Evolutionary conservation across 35 echinoderm and acorn worm species (phyloP).

Genomic region (Apostichopus parvimensis): DNA sequence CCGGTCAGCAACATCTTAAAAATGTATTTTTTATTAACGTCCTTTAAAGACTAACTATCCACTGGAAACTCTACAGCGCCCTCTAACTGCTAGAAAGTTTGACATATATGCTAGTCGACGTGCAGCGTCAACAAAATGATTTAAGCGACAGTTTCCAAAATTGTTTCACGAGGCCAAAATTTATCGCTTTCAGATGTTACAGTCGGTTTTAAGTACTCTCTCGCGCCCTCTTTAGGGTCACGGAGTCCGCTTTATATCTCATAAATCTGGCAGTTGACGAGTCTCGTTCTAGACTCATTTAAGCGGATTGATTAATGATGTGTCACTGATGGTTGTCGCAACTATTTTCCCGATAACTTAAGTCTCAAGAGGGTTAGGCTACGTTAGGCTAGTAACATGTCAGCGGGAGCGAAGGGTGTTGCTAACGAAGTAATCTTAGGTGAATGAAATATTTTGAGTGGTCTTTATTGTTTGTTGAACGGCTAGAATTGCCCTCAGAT

Average conservation of each 20-base stretch:
- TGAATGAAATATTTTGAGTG: constrained; percentile 31
- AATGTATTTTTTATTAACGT: background rate
- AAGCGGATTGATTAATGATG: constrained; percentile 33
- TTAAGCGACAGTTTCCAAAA: constrained; percentile 47
- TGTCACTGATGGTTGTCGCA: constrained; percentile 45
- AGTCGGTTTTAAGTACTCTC: constrained; percentile 56
- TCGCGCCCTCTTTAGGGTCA: constrained; percentile 39
- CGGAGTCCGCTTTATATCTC: constrained; percentile 36
- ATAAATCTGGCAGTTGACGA: constrained; percentile 53
- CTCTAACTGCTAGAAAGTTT: background rate
- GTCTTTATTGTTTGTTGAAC: constrained; percentile 40
- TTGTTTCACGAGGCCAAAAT: constrained; percentile 62
- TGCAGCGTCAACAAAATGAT: constrained; percentile 29
- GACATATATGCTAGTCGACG: background rate
- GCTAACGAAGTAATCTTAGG: background rate
- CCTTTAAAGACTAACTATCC: background rate
- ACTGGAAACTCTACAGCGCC: background rate
- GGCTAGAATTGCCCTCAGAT: background rate
- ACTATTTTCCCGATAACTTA: constrained; percentile 28
- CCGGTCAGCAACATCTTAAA: no score
- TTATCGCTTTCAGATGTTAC: constrained; percentile 60
- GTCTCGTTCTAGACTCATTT: constrained; percentile 50
- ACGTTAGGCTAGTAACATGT: constrained; percentile 43
- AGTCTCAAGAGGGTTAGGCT: constrained; percentile 36
- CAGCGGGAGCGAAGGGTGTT: constrained; percentile 14